These are phyloP conservation scores for Crossocerus cetratus DNA, from an alignment of 2,888 invertebrate genomes.

Conservation along the genomic window DNA sequence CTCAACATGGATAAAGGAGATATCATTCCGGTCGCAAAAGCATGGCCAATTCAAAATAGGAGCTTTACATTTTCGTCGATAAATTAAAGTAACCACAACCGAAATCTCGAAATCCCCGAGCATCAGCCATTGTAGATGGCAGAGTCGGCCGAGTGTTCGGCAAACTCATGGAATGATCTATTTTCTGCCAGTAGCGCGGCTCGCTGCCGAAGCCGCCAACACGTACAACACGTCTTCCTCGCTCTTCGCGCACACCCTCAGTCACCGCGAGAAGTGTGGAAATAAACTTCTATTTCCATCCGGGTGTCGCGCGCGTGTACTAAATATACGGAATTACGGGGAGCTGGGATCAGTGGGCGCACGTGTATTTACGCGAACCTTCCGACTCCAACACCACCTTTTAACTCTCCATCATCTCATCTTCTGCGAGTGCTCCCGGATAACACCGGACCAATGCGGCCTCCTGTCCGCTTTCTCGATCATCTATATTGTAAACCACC, in stretches of 20 bases:
- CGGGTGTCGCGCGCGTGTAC: neutral
- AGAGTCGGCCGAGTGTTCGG: slow-evolving; percentile 39
- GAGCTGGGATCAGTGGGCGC: neutral
- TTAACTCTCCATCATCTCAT: neutral
- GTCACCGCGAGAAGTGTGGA: neutral
- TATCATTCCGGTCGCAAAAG: slow-evolving; percentile 62
- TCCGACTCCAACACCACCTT: neutral
- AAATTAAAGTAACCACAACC: slow-evolving; percentile 72
- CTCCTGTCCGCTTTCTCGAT: neutral
- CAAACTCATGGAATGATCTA: slow-evolving; percentile 29
- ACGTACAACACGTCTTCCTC: too few relatives aligned
- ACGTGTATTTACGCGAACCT: neutral
- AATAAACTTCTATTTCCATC: slow-evolving; percentile 16
- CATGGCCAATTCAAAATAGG: slow-evolving; percentile 63
- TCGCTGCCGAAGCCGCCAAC: too few relatives aligned
- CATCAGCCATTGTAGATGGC: slow-evolving; percentile 70
- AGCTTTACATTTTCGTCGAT: slow-evolving; percentile 70
- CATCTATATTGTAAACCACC: neutral
- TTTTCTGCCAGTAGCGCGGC: slow-evolving; percentile 7
- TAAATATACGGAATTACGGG: slow-evolving; percentile 5
- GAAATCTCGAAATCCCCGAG: slow-evolving; percentile 69
- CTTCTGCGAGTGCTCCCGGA: neutral
- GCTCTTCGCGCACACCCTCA: too few relatives aligned
- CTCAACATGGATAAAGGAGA: slow-evolving; percentile 57
- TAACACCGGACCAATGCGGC: slow-evolving; percentile 12